A percentile compares a stretch with the other conserved stretches of the same genome.
These are phyloP conservation scores for Epinephelus fuscoguttatus DNA, from an alignment of 2,113 vertebrate genomes.

Conservation along the genomic window DNA sequence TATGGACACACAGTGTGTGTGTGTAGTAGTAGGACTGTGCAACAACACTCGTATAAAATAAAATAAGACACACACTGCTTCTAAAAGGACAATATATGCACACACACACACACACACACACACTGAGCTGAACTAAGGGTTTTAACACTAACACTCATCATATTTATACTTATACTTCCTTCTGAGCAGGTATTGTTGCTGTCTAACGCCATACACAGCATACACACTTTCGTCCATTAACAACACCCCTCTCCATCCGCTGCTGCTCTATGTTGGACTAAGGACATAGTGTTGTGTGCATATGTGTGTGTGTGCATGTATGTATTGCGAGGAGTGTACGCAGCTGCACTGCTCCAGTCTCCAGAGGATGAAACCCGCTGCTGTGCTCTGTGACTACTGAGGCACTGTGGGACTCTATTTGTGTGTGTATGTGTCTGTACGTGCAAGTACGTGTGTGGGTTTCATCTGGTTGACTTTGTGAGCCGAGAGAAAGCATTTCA, in stretches of 20 bases:
- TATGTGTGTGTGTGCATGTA: not conserved
- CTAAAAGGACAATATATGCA: constrained; percentile 6
- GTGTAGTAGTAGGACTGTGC: not conserved
- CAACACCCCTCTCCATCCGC: constrained; percentile 5
- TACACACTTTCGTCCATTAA: not conserved
- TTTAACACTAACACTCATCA: constrained; percentile 5
- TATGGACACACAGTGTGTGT: constrained; percentile 13
- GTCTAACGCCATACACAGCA: not conserved
- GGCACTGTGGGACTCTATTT: not conserved
- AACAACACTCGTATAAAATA: not conserved
- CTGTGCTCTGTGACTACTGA: constrained; percentile 27
- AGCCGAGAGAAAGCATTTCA: not conserved
- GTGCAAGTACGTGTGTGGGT: not conserved
- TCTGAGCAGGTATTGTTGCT: constrained; percentile 1
- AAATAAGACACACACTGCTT: not conserved
- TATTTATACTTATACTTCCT: constrained; percentile 1
- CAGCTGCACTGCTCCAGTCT: constrained; percentile 27
- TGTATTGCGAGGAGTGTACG: not conserved
- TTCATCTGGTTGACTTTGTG: not conserved
- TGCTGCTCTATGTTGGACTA: not conserved
- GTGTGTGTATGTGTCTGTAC: not conserved
- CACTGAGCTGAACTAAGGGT: constrained; percentile 5
- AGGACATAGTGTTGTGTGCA: not conserved
- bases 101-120: not conserved
- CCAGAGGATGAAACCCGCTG: constrained; percentile 26